phyloP scores from a whole-genome alignment of 2,797 vertebrate genomes.

The Psittacula echo region DNA sequence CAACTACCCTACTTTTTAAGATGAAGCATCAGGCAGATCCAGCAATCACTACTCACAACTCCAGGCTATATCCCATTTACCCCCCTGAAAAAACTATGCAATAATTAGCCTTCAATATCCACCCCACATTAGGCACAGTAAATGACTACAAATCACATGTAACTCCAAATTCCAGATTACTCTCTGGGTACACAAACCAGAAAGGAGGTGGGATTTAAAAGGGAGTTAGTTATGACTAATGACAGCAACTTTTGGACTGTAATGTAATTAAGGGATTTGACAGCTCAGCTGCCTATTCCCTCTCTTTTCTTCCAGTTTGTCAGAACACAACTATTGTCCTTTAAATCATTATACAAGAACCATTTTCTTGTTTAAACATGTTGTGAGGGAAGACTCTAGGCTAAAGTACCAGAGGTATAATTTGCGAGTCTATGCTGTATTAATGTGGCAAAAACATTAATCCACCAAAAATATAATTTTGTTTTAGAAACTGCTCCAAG shows the following conservation, averaged over 20 bases:
- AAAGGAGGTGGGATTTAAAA: background rate
- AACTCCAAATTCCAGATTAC: background rate
- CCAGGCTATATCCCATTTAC: background rate
- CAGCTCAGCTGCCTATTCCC: background rate
- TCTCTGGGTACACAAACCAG: background rate
- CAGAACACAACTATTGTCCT: background rate
- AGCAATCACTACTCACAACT: background rate
- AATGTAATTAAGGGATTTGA: slow-evolving; percentile 6
- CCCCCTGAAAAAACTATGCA: background rate
- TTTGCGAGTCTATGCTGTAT: background rate
- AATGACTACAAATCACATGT: background rate
- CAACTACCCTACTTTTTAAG: background rate
- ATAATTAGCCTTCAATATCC: background rate
- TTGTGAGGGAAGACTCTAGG: background rate
- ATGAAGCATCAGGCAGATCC: background rate
- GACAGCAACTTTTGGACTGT: background rate
- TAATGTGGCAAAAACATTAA: slow-evolving; percentile 21
- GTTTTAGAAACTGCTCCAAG: background rate
- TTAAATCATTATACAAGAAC: background rate
- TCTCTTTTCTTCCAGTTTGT: slow-evolving; percentile 21
- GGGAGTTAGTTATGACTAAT: background rate
- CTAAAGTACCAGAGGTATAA: background rate
- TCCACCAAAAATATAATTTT: slow-evolving; percentile 1
- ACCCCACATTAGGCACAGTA: background rate
- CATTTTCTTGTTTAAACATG: background rate